Conservation (phyloP, 2,797 vertebrate genomes). For the Acanthurus lineatus region DNA sequence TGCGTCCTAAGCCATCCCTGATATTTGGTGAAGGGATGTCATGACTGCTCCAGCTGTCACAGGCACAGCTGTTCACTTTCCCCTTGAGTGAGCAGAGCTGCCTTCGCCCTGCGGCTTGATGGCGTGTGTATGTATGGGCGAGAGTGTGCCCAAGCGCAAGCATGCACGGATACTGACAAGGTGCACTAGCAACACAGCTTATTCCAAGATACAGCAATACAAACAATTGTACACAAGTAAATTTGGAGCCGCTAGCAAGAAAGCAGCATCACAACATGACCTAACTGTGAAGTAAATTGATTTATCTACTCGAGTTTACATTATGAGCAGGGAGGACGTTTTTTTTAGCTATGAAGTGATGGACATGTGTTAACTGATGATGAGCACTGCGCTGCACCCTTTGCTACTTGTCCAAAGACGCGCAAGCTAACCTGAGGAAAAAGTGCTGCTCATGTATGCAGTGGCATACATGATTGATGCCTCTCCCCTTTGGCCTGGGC, state of each 20-base stretch:
- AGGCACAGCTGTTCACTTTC: constrained; percentile 93
- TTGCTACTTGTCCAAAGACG: constrained; percentile 22
- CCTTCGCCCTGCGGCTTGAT: constrained; percentile 85
- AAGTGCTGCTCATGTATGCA: constrained; percentile 53
- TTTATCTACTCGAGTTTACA: constrained; percentile 14
- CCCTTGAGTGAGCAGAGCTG: constrained; percentile 89
- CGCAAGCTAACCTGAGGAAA: constrained; percentile 42
- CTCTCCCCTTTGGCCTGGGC: constrained; percentile 68
- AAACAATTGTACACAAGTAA: constrained; percentile 62
- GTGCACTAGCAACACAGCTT: constrained; percentile 82
- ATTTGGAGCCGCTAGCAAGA: constrained; percentile 40
- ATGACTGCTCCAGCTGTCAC: constrained; percentile 91
- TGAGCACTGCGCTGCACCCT: background rate
- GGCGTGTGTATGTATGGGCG: constrained; percentile 67
- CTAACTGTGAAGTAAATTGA: constrained; percentile 8
- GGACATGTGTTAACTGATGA: constrained; percentile 13
- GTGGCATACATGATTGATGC: constrained; percentile 66
- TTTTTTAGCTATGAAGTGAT: constrained; percentile 18
- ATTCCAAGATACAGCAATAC: constrained; percentile 56
- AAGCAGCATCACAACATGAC: constrained; percentile 3
- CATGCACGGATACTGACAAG: constrained; percentile 81
- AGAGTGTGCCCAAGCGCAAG: constrained; percentile 68
- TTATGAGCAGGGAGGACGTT: background rate
- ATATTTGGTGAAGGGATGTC: constrained; percentile 89
- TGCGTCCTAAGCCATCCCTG: constrained; percentile 80